A percentile compares a stretch with the other conserved stretches of the same genome.
These are phyloP conservation scores for Battus philenor DNA, from an alignment of 1,140 invertebrate genomes.

Conservation along the genomic window DNA sequence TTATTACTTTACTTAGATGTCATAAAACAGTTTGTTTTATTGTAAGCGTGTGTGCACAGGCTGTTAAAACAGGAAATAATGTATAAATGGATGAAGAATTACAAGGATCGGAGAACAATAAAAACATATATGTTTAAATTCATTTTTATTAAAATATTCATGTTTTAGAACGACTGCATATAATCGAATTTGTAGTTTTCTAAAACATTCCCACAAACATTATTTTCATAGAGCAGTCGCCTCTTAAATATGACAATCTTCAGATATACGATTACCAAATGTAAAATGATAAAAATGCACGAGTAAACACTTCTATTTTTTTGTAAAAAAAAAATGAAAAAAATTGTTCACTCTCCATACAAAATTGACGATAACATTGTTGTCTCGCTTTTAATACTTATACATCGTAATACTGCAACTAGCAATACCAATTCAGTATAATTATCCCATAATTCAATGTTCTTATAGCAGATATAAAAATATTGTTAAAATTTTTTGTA, in stretches of 20 bases:
- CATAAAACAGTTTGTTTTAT: too few relatives aligned
- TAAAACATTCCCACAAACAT: constrained; percentile 15
- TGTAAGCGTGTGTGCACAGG: too few relatives aligned
- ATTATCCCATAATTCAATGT: constrained; percentile 34
- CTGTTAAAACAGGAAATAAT: too few relatives aligned
- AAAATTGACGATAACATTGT: constrained; percentile 42
- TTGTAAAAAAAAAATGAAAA: constrained; percentile 28
- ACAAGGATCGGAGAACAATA: constrained; percentile 21
- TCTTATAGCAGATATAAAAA: constrained; percentile 54
- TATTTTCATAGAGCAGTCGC: constrained; percentile 31
- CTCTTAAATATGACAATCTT: constrained; percentile 44
- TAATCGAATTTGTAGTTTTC: constrained; percentile 28
- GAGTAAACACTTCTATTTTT: constrained; percentile 27
- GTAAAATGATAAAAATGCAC: constrained; percentile 53
- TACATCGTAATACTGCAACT: constrained; percentile 61
- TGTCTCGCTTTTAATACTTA: constrained; percentile 42
- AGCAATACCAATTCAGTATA: constrained; percentile 49
- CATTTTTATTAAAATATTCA: constrained; percentile 72
- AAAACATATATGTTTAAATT: constrained; percentile 48
- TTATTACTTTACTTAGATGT: too few relatives aligned
- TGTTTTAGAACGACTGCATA: constrained; percentile 53
- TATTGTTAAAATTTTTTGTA: constrained; percentile 68
- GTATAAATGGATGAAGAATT: not conserved
- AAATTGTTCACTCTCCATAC: constrained; percentile 35
- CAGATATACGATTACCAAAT: constrained; percentile 51